Evolutionary conservation across 2,113 vertebrate genomes (phyloP), one percentile per base, ranked within the genome.

Genomic region (mouse (Mus musculus)): DNA sequence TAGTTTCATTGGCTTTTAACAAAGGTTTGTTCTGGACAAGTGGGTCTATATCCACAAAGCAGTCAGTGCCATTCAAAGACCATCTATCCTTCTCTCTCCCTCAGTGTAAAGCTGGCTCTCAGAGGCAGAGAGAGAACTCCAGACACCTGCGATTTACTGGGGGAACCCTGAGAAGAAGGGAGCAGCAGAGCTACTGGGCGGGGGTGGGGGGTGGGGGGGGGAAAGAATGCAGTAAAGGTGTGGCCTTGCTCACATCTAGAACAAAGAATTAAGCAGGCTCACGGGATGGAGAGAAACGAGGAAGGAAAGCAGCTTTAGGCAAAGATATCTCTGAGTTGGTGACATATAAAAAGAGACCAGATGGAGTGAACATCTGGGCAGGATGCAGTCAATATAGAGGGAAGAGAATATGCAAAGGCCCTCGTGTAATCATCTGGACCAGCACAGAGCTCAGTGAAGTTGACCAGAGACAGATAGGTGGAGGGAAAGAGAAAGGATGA

Each of bases 21-120:
- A 75, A 56, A 77, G 2, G 22, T 89, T 93, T 89, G 12, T 54
- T 71, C 30, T 96, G 6, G 24, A 52, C 3, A 20, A 39, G 14
- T 30, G 28, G 22, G 22, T 73, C n/a, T 71, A 49, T 2, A 61
- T 8, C 46, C 78, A 78, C 33, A 86, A 30, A 89, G 6, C 20
- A 87, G 75, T 63, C 17, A 49, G 36, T 26, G 30, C 22, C 56
- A 7, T 46, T 71, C 39, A 65, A 49, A 13, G 8, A 46, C 5
- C 16, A 16, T 17, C 7, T 80, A 16, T 71, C 19, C 28, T 4
- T 63, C 26, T 0, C 39, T 59, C 56, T 22, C 0, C 1, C 2
- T 30, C 2, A n/a, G 20, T 4, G 5, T 36, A 52, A 69, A 61
- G 39, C 6, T 1, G 17, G 14, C 59, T 82, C 78, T 46, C 61